These are phyloP conservation scores for Linepithema humile DNA, from an alignment of 1,140 invertebrate genomes.

Conservation along the genomic window DNA sequence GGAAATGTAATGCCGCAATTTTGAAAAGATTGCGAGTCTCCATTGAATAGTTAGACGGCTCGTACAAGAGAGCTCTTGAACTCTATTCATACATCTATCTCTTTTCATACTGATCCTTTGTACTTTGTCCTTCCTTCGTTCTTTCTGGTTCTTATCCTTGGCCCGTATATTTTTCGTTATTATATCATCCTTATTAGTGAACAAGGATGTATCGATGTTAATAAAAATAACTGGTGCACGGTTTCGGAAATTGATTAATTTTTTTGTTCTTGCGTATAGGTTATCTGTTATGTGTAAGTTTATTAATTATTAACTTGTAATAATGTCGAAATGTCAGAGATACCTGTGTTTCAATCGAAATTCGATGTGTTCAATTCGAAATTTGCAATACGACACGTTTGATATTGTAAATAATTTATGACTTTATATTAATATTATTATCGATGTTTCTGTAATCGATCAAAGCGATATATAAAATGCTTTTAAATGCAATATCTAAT, in stretches of 20 bases:
- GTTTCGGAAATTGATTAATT: background rate
- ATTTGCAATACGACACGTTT: background rate
- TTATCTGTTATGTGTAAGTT: background rate
- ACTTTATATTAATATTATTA: slow-evolving; percentile 8
- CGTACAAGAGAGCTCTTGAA: slow-evolving; percentile 69
- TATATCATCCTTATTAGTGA: background rate
- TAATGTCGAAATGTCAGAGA: background rate
- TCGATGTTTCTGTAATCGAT: background rate
- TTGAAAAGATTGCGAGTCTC: slow-evolving; percentile 68
- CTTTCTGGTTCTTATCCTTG: slow-evolving; percentile 6
- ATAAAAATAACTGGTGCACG: slow-evolving; percentile 4
- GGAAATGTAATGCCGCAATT: slow-evolving; percentile 62
- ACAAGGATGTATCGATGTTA: slow-evolving; percentile 7
- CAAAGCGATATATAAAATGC: background rate
- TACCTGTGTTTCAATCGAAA: background rate
- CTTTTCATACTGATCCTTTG: slow-evolving; percentile 41
- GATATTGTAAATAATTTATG: slow-evolving; percentile 16
- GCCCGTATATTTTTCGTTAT: slow-evolving; percentile 61
- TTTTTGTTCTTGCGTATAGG: background rate
- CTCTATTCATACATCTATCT: slow-evolving; percentile 71
- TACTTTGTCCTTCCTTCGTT: slow-evolving; percentile 30
- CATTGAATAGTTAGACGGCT: slow-evolving; percentile 68
- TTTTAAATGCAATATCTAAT: background rate
- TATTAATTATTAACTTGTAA: background rate
- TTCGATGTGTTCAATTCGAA: too few relatives aligned